Conservation (phyloP, 2,797 vertebrate genomes). For the Picus viridis region DNA sequence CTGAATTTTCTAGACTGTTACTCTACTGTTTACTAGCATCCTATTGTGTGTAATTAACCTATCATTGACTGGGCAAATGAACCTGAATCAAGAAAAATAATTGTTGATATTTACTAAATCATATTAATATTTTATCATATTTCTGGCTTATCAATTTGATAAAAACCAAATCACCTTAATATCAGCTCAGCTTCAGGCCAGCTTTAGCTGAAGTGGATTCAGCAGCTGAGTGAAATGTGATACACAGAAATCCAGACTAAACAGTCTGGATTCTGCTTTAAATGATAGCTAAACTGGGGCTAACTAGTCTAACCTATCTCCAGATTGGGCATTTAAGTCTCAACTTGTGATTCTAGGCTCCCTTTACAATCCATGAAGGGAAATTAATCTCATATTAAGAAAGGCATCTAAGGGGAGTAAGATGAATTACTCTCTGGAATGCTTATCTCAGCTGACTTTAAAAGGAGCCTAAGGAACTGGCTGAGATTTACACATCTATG, state of each 20-base stretch:
- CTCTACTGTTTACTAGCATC: no score
- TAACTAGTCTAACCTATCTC: neutral
- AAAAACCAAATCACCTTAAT: neutral
- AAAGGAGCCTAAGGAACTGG: constrained; percentile 14
- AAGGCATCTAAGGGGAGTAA: constrained; percentile 12
- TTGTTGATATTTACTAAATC: no score
- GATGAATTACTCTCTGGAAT: constrained; percentile 36
- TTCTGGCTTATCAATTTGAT: no score
- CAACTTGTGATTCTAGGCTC: neutral
- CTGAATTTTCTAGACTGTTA: no score
- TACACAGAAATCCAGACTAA: neutral
- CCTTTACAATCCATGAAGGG: neutral
- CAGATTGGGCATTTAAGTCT: neutral
- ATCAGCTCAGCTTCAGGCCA: neutral
- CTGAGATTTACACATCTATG: constrained; percentile 2
- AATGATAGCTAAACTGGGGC: neutral
- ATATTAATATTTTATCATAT: no score
- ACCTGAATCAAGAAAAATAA: no score
- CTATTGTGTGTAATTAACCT: no score
- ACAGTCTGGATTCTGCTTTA: neutral
- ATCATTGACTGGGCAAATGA: no score
- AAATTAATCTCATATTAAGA: constrained; percentile 39
- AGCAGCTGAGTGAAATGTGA: neutral
- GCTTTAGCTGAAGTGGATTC: neutral
- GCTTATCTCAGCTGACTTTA: constrained; percentile 35